Base-by-base conservation (phyloP, 2,888 invertebrate genomes). In the Patella depressa region DNA sequence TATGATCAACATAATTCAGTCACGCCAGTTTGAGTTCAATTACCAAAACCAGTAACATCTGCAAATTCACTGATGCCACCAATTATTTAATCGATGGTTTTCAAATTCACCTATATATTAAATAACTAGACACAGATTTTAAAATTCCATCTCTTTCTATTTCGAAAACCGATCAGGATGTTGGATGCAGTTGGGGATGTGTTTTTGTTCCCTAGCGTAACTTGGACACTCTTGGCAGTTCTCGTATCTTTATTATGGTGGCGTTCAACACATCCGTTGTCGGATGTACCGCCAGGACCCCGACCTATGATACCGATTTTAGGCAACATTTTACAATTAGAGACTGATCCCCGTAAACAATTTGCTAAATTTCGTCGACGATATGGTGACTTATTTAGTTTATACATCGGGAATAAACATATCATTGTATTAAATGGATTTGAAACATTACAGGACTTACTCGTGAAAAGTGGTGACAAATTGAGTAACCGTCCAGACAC, bases 371-470 rank as follows among this genome's bases (percentile, higher is more conserved):
- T 73, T 24, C 53, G 73, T 4, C 53, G 55, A 29, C 15, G 19
- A 19, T 73, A 73, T 29, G 73, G 73, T 9, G 73, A 73, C 55
- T 29, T 73, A 29, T 73, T 73, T 24, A 73, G 73, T 57, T 29
- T 73, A 15, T 57, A 73, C 17, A 34, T 73, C 19, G 73, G 73
- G 11, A 73, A 73, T 9, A 57, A 57, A 12, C 54, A 55, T 29
- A 55, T 73, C 17, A 57, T 73, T 54, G 73, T 73, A 11, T 54
- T 73, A 14, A 73, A 73, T 24, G 73, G 73, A 11, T 57, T 55
- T 29, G 73, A 73, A 54, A 24, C 73, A 29, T 54, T 73, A 57
- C 19, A 54, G 29, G 73, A 73, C 17, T 17, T 57, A 24, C 55
- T 73, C 55, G 73, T 73, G 3, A 73, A 73, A 29, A 14, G 55